Conservation (phyloP, 2,888 invertebrate species). For the Eueremaeus valkanovi region DNA sequence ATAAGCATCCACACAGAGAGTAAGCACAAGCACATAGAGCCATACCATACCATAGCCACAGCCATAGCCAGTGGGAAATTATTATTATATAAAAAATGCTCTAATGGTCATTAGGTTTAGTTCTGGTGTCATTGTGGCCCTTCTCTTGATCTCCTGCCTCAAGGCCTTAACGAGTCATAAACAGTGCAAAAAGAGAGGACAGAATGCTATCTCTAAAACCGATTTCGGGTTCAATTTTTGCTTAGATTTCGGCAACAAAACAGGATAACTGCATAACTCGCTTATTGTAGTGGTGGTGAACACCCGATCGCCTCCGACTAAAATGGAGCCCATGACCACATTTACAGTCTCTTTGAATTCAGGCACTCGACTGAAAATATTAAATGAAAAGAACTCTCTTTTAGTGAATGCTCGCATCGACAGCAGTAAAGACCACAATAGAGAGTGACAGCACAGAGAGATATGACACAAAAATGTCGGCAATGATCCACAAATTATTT, state of each 20-base stretch:
- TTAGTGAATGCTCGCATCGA: neutral
- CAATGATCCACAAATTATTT: slow-evolving; percentile 6
- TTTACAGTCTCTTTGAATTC: slow-evolving; percentile 16
- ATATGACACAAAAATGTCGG: neutral
- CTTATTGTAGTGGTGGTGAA: slow-evolving; percentile 17
- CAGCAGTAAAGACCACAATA: neutral
- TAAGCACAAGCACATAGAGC: too few relatives aligned
- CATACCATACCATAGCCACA: neutral
- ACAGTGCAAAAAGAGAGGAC: slow-evolving; percentile 3
- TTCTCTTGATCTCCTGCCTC: slow-evolving; percentile 5
- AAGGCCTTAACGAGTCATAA: slow-evolving; percentile 26
- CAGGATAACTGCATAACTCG: slow-evolving; percentile 27
- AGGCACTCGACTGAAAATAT: slow-evolving; percentile 20
- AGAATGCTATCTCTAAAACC: too few relatives aligned
- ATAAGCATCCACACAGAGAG: too few relatives aligned
- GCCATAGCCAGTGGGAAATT: slow-evolving; percentile 23
- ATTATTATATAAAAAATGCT: slow-evolving; percentile 31
- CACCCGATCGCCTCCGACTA: slow-evolving; percentile 1
- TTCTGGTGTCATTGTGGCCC: slow-evolving; percentile 11
- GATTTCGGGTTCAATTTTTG: slow-evolving; percentile 16
- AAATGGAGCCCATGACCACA: slow-evolving; percentile 29
- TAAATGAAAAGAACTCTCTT: slow-evolving; percentile 20
- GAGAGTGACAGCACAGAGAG: neutral
- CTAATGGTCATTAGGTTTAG: slow-evolving; percentile 31
- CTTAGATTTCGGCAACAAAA: neutral